Evolutionary conservation across 2,888 invertebrate species (phyloP), one percentile per base, ranked within the genome.

Genomic region (Tupiocoris notatus): DNA sequence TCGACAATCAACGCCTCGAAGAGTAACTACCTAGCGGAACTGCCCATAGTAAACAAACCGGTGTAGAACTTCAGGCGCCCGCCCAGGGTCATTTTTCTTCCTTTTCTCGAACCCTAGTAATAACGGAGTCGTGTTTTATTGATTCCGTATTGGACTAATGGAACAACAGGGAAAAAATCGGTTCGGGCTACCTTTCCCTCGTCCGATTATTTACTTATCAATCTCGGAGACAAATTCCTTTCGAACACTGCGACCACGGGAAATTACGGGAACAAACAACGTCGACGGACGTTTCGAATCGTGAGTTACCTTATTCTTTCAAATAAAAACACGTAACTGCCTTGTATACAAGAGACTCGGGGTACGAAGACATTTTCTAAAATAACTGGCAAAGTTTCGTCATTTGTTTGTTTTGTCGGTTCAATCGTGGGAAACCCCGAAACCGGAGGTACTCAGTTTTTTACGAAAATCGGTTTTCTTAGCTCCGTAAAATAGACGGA

Each of bases 141-240:
- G 63, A 63, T 22, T 63, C 18, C 23, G 17, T 22, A 17, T 21
- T 21, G 20, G 63, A 22, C 59, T 63, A 63, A 63, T 63, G 63
- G 20, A 63, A 22, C 21, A 39, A 63, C 22, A 7, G 20, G 63
- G n/a, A n/a, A 63, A 63, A 63, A 63, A 63, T 63, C 18, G 63
- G 7, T 63, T 63, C 39, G 3, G 39, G 12, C 39, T 39, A 39
- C 39, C 39, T 39, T 39, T 12, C 39, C 39, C 12, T 39, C 39
- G 39, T 3, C 39, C 6, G 3, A 39, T 12, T 39, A 39, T 39
- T 39, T 39, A 39, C 39, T 39, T 39, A 39, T 39, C 39, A 39
- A 39, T 39, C 39, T 39, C 39, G 12, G 39, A 39, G 39, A 39
- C 39, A 12, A n/a, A 39, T 39, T 39, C 39, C 3, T 12, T 3